Evolutionary conservation across 2,113 vertebrate species (phyloP), one percentile per base, ranked within the genome.

Genomic region (Panthera uncia): DNA sequence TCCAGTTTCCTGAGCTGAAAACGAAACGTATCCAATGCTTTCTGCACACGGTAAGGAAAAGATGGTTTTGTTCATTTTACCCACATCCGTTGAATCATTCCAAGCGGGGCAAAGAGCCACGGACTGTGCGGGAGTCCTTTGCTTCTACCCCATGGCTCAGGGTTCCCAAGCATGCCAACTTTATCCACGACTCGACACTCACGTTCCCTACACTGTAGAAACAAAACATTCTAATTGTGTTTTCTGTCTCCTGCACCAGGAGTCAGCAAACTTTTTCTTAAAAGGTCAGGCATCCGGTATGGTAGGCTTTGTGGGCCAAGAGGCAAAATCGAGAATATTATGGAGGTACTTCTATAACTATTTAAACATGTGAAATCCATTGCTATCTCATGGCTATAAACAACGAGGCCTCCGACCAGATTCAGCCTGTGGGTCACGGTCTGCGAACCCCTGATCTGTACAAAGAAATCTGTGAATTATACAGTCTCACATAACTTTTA

Each of bases 1-100:
- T 55, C 66, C 87, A 25, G 57, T 36, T 97, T 97, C 82, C 96
- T 94, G 94, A 94, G 69, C 79, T 95, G 95, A 73, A 86, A 95
- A 79, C 38, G 18, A 86, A 55, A 66, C 9, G 6, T 15, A 61
- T 71, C 66, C 69, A 45, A 57, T 31, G 74, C 38, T 61, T 36
- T 45, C 55, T 86, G 68, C 81, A 80, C 29, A 52, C 48, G 76
- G 93, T 3, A 19, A 50, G 78, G 76, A n/a, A 73, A 78, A 92
- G 31, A 0, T 19, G 12, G 27, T 45, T 91, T 45, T 36, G 36
- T 68, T 82, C 68, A 41, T 82, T 45, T 74, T 31, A 36, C 71
- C 36, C 57, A 36, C 23, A 36, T 41, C 55, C 18, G 1, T 25
- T 18, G 41, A 57, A n/a, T n/a, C 63, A 45, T 78, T 76, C 74